Evolutionary conservation across 2,113 vertebrate species (phyloP).

Genomic region (Elachura formosa): DNA sequence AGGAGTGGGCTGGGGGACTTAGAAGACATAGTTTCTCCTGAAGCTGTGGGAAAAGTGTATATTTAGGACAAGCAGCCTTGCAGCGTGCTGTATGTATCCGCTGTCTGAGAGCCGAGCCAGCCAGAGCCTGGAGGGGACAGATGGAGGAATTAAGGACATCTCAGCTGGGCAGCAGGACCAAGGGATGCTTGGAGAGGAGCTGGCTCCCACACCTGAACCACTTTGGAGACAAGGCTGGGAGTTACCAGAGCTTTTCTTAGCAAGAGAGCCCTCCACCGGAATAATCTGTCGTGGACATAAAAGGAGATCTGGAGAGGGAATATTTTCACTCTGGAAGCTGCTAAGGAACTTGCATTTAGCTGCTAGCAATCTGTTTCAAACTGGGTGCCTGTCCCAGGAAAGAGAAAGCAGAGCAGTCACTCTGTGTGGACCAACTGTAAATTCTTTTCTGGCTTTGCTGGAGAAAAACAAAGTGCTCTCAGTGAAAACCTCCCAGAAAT

Average conservation of each 20-base stretch:
- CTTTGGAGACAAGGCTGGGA: constrained; percentile 28
- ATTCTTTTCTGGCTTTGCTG: constrained; percentile 17
- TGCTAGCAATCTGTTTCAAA: constrained; percentile 37
- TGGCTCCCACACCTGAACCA: constrained; percentile 27
- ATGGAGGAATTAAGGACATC: constrained; percentile 57
- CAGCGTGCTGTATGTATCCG: neutral
- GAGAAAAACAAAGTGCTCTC: neutral
- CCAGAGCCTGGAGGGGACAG: constrained; percentile 26
- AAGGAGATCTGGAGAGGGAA: constrained; percentile 52
- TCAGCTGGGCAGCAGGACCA: constrained; percentile 43
- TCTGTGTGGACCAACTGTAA: neutral
- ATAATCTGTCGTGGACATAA: constrained; percentile 46
- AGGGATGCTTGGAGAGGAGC: constrained; percentile 2
- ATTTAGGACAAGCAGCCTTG: neutral
- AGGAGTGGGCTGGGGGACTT: neutral
- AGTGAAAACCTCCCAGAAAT: constrained; percentile 26
- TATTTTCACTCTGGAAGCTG: constrained; percentile 40
- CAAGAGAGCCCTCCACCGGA: constrained; percentile 61
- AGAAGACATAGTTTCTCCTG: neutral
- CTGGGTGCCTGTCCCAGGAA: constrained; percentile 37
- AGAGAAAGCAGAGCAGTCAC: neutral
- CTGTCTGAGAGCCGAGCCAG: neutral
- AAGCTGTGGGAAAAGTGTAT: neutral
- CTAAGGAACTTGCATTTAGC: constrained; percentile 38
- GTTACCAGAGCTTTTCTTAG: constrained; percentile 53